These are phyloP conservation scores for Genyomyrus donnyi DNA, from an alignment of 2,113 vertebrate species.

Conservation along the genomic window DNA sequence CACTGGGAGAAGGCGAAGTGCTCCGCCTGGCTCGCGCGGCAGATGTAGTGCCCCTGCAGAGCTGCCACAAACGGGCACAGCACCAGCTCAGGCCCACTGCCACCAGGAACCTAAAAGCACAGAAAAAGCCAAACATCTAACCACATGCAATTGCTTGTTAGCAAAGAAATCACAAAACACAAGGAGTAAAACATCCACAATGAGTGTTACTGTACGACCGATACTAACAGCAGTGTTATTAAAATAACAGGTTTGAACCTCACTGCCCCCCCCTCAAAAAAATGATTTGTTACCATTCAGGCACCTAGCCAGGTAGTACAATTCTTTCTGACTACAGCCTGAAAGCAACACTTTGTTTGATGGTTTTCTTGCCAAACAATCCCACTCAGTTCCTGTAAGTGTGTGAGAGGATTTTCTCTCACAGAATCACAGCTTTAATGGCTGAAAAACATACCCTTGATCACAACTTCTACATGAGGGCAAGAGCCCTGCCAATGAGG, in stretches of 20 bases:
- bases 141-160: neutral
- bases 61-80: conserved; percentile 18
- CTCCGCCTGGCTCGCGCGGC: conserved; percentile 61
- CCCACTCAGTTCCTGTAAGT: neutral
- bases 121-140: no score
- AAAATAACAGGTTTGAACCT: neutral
- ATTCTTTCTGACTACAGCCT: neutral
- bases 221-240: neutral
- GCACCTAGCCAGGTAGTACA: neutral
- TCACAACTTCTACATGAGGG: neutral
- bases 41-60: conserved; percentile 65
- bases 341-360: neutral
- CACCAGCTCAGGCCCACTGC: conserved; percentile 54
- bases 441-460: neutral
- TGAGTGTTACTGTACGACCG: neutral
- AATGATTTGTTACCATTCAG: neutral
- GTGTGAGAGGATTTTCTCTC: neutral
- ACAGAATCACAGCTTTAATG: neutral
- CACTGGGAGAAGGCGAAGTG: conserved; percentile 67
- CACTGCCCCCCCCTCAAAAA: neutral
- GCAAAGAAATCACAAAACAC: neutral
- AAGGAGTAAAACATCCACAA: neutral
- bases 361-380: neutral
- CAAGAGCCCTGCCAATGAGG: neutral
- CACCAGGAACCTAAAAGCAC: conserved; percentile 51